These are phyloP conservation scores for Aulostomus chinensis DNA, from an alignment of 2,797 vertebrate species.

Conservation along the genomic window DNA sequence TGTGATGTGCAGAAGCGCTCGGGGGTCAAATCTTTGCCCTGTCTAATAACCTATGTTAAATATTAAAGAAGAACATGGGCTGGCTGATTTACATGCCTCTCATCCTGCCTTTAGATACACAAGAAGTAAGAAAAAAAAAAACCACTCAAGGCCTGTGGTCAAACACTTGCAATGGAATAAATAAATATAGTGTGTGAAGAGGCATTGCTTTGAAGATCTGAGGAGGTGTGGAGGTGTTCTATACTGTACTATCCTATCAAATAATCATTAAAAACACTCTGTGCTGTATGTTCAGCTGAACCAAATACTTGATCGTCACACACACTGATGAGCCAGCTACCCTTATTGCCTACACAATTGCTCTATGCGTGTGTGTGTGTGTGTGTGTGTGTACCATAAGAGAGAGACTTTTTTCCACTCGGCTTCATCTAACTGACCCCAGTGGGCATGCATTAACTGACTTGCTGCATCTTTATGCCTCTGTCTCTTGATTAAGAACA, in stretches of 20 bases:
- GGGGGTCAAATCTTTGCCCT: constrained; percentile 83
- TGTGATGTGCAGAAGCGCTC: constrained; percentile 79
- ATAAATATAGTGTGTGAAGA: constrained; percentile 37
- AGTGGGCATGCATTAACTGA: constrained; percentile 77
- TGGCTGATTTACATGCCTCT: constrained; percentile 82
- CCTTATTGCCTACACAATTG: constrained; percentile 27
- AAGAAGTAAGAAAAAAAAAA: constrained; percentile 48
- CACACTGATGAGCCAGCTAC: too few species aligned
- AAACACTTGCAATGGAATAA: constrained; percentile 53
- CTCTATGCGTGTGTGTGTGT: constrained; percentile 15
- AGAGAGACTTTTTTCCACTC: constrained; percentile 66
- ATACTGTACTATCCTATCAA: constrained; percentile 28
- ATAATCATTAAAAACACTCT: not conserved
- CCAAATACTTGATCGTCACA: constrained; percentile 36
- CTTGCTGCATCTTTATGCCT: constrained; percentile 76
- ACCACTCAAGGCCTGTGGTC: constrained; percentile 62
- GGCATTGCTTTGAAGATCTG: constrained; percentile 46
- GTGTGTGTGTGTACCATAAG: constrained; percentile 26
- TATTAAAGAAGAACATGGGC: constrained; percentile 84
- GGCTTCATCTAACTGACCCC: constrained; percentile 73
- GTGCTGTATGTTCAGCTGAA: constrained; percentile 19
- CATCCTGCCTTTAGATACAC: constrained; percentile 75
- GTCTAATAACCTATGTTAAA: constrained; percentile 88
- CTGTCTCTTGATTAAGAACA: constrained; percentile 79
- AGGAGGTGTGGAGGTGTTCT: constrained; percentile 27